Percentiles rank a stretch among this genome's conserved stretches.
Conservation (phyloP, 2,888 invertebrate genomes). For the Clitarchus hookeri region DNA sequence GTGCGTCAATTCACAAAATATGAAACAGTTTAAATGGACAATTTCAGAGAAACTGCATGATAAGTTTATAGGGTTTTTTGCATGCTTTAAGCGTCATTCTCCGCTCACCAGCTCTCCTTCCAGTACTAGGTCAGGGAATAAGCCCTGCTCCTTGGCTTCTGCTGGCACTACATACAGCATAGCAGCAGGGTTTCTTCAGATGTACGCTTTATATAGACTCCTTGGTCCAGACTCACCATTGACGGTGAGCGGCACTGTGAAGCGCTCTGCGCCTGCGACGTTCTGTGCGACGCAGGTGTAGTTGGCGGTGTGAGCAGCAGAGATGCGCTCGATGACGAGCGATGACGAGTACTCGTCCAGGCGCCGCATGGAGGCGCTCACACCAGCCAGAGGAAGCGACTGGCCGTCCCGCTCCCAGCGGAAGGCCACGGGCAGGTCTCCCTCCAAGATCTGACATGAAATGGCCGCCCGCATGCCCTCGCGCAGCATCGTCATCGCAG, state of each 20-base stretch:
- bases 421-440: conserved; percentile 89
- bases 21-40: too few species aligned
- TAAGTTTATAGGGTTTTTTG: too few species aligned
- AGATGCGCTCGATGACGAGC: conserved; percentile 82
- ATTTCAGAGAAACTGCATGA: too few species aligned
- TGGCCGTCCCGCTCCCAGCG: conserved; percentile 90
- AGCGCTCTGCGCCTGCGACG: conserved; percentile 78
- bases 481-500: conserved; percentile 76
- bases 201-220: too few species aligned
- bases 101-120: too few species aligned
- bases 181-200: too few species aligned
- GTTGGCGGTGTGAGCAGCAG: conserved; percentile 84
- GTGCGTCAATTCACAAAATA: too few species aligned
- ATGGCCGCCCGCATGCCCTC: conserved; percentile 78
- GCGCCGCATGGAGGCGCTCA: conserved; percentile 61
- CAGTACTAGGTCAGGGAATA: too few species aligned
- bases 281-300: conserved; percentile 92
- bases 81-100: too few species aligned
- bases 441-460: conserved; percentile 88
- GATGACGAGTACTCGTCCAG: conserved; percentile 86
- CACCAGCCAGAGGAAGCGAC: conserved; percentile 66
- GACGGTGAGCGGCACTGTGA: conserved; percentile 78
- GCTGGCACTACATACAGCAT: too few species aligned
- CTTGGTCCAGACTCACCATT: conserved; percentile 65
- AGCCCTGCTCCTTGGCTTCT: too few species aligned